Evolutionary conservation across 2,888 invertebrate species (phyloP).

Genomic region (Orthonevra nobilis): DNA sequence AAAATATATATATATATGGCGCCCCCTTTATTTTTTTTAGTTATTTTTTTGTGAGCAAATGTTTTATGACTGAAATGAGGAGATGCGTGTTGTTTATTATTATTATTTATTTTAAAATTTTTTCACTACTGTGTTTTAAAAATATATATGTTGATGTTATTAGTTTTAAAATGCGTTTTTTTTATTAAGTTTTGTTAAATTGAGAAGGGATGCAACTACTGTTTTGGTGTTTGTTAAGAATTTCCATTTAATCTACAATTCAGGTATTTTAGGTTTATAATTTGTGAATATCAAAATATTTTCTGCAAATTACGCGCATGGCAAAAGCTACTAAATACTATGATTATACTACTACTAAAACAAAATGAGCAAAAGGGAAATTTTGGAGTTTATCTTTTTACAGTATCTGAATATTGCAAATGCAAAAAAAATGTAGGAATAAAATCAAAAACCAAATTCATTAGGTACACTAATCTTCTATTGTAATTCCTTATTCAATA

Average conservation of each 20-base stretch:
- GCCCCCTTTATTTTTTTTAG: conserved; percentile 36
- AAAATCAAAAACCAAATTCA: no score
- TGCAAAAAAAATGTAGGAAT: no score
- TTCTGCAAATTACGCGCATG: no score
- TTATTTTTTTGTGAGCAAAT: conserved; percentile 51
- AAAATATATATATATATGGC: conserved; percentile 51
- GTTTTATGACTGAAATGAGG: conserved; percentile 69
- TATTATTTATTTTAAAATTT: conserved; percentile 29
- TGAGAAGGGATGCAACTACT: conserved; percentile 34
- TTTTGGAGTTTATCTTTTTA: no score
- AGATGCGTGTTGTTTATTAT: conserved; percentile 55
- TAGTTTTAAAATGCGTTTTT: conserved; percentile 44
- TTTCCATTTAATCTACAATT: conserved; percentile 31
- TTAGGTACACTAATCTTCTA: no score
- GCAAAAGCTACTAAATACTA: no score
- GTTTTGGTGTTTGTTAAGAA: no score
- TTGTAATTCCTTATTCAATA: no score
- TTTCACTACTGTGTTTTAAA: conserved; percentile 3
- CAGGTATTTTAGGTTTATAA: conserved; percentile 58
- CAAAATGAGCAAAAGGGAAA: no score
- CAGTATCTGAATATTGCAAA: no score
- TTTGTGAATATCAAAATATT: conserved; percentile 36
- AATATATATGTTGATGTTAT: conserved; percentile 1
- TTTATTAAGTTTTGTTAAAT: not conserved
- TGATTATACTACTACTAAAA: no score